Evolutionary conservation across 2,113 vertebrate genomes (phyloP).

Genomic region (Tinamus guttatus): DNA sequence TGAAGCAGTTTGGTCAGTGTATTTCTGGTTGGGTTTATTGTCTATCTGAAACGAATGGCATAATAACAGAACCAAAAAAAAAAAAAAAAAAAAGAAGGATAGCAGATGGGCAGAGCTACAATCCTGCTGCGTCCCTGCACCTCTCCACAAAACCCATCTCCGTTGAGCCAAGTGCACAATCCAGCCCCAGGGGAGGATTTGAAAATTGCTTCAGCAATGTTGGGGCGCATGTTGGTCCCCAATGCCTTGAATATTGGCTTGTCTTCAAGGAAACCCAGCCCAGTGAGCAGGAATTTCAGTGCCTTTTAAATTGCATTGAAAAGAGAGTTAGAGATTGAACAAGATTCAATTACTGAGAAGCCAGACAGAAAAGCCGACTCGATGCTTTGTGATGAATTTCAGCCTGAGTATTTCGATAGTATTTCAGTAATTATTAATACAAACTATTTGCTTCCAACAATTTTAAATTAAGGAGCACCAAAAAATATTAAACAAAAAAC

Average conservation of each 20-base stretch:
- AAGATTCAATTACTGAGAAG: background rate
- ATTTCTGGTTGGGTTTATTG: background rate
- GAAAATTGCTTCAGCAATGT: background rate
- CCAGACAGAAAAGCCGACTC: background rate
- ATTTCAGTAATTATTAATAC: background rate
- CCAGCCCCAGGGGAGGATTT: background rate
- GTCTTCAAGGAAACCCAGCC: background rate
- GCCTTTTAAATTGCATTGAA: background rate
- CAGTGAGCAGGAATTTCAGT: background rate
- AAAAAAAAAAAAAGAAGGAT: background rate
- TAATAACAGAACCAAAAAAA: background rate
- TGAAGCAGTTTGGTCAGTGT: background rate
- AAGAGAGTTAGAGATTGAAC: background rate
- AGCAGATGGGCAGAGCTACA: slow-evolving; percentile 46
- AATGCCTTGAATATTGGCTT: background rate
- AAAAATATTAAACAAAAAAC: background rate
- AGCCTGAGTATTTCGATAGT: background rate
- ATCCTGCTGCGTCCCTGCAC: slow-evolving; percentile 34
- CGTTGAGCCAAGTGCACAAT: background rate
- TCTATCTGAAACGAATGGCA: background rate
- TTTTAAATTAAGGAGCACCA: background rate
- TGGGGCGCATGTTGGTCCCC: background rate
- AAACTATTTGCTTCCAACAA: background rate
- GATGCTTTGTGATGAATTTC: background rate
- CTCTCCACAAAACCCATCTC: slow-evolving; percentile 10